Evolutionary conservation across 2,113 vertebrate genomes (phyloP).

Genomic region (Epinephelus fuscoguttatus): DNA sequence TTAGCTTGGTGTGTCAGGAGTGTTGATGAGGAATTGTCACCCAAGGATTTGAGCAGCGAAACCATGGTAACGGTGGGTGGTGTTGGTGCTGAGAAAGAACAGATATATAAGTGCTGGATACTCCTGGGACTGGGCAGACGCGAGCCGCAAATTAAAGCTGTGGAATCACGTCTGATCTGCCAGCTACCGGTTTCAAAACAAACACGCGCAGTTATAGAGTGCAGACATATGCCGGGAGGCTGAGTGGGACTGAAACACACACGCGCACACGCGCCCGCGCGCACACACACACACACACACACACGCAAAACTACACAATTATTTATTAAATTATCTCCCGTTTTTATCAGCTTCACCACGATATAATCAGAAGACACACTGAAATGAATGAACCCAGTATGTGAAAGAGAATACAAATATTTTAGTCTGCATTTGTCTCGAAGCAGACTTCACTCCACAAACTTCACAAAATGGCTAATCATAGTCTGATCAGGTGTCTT

Average conservation of each 20-base stretch:
- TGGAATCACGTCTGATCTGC: conserved; percentile 22
- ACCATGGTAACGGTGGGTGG: conserved; percentile 59
- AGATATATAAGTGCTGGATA: conserved; percentile 14
- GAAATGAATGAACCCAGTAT: conserved; percentile 1
- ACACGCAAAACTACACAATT: background rate
- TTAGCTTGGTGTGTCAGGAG: conserved; percentile 53
- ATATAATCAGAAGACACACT: background rate
- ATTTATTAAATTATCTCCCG: background rate
- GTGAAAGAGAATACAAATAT: background rate
- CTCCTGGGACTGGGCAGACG: conserved; percentile 23
- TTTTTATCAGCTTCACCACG: background rate
- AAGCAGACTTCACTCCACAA: too few relatives aligned
- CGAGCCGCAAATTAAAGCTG: conserved; percentile 30
- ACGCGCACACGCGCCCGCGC: too few relatives aligned
- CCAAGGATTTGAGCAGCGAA: conserved; percentile 57
- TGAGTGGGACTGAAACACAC: background rate
- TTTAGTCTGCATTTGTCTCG: background rate
- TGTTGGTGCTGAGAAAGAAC: conserved; percentile 23
- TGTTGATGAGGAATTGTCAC: conserved; percentile 60
- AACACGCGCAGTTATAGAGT: conserved; percentile 7
- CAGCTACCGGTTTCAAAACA: conserved; percentile 40
- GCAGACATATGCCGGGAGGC: background rate
- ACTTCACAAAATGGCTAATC: background rate
- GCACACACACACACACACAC: background rate
- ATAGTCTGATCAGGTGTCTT: background rate